Conservation (phyloP, 1,140 invertebrate species). For the Pogonomyrmex californicus region DNA sequence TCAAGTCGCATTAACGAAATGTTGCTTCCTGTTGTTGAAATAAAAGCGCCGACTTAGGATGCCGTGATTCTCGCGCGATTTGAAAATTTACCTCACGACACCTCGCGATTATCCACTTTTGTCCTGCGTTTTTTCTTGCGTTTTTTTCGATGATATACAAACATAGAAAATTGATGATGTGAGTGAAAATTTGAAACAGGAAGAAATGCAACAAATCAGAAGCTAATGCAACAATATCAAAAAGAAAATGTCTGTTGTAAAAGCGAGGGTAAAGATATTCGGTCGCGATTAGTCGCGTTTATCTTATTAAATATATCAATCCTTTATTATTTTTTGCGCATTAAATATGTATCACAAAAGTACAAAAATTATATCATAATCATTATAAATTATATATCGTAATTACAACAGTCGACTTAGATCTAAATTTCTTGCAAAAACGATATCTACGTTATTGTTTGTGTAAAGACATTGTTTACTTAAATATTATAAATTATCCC, state of each 20-base stretch:
- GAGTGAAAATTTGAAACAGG: background rate
- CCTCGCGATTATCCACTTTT: constrained; percentile 21
- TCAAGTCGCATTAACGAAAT: constrained; percentile 54
- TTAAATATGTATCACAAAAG: background rate
- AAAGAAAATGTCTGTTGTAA: background rate
- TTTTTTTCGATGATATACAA: background rate
- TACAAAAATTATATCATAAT: background rate
- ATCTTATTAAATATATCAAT: background rate
- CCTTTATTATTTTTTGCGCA: background rate
- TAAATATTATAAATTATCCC: background rate
- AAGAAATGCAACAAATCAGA: background rate
- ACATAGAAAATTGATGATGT: background rate
- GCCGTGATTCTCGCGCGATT: background rate
- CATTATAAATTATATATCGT: background rate
- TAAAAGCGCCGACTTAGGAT: constrained; percentile 40
- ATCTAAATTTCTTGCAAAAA: constrained; percentile 12
- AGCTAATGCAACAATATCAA: background rate
- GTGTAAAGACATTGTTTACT: constrained; percentile 11
- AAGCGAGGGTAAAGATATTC: background rate
- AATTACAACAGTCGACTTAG: background rate
- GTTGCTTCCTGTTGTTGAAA: constrained; percentile 39
- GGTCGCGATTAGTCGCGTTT: background rate
- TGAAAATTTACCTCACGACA: background rate
- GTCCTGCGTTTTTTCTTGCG: background rate
- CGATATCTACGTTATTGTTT: background rate